Conservation (phyloP, 2,888 invertebrate species). For the Andricus quercusramuli region DNA sequence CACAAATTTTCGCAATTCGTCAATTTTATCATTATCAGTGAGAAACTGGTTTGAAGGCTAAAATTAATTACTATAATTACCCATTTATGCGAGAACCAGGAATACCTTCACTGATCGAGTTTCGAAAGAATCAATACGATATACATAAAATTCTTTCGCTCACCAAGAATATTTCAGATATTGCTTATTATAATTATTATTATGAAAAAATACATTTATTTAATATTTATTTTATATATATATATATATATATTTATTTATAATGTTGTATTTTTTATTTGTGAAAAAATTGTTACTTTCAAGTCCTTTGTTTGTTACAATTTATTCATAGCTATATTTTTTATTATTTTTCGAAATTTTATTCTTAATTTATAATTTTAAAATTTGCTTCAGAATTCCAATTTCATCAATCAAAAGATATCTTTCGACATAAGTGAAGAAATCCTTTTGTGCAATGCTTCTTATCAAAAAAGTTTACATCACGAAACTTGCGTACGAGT, state of each 20-base stretch:
- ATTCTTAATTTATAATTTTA: too few relatives aligned
- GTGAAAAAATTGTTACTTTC: too few relatives aligned
- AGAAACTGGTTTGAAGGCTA: constrained; percentile 14
- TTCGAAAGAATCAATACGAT: constrained; percentile 38
- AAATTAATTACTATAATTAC: background rate
- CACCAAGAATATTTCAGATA: background rate
- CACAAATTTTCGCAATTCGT: background rate
- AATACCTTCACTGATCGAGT: constrained; percentile 22
- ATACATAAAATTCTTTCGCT: constrained; percentile 1
- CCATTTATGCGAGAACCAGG: background rate
- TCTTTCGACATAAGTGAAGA: background rate
- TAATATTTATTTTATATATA: too few relatives aligned
- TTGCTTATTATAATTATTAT: too few relatives aligned
- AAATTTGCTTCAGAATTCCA: too few relatives aligned
- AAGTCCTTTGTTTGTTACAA: too few relatives aligned
- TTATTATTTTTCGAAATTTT: too few relatives aligned
- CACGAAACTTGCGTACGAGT: background rate
- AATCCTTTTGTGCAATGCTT: background rate
- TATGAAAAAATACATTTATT: too few relatives aligned
- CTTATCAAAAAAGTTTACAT: background rate
- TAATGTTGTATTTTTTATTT: too few relatives aligned
- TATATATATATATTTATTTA: too few relatives aligned
- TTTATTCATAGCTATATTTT: too few relatives aligned
- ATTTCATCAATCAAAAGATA: background rate
- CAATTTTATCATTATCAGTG: background rate